These are phyloP conservation scores for Malurus alboscapulatus DNA, from an alignment of 2,113 vertebrate genomes.

Conservation along the genomic window DNA sequence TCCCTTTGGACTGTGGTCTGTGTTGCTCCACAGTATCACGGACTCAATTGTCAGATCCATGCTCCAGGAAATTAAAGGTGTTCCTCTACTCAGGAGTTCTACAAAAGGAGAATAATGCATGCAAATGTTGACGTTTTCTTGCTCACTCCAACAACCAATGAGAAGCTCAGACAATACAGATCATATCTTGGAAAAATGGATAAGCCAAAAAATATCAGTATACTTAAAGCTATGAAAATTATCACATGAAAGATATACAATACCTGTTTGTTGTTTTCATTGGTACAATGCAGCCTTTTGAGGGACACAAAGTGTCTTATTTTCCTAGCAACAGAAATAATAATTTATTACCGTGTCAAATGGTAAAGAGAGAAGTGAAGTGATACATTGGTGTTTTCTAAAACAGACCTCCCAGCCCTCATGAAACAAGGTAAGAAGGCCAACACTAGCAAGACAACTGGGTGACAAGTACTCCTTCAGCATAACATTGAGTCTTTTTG, in stretches of 20 bases:
- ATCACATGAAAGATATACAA: not conserved
- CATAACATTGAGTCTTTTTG: not conserved
- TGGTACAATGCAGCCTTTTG: slow-evolving; percentile 83
- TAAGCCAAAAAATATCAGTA: not conserved
- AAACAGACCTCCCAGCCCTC: not conserved
- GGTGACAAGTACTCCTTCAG: not conserved
- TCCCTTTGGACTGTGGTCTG: not conserved
- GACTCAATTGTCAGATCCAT: not conserved
- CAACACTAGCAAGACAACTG: not conserved
- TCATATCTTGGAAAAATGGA: not conserved
- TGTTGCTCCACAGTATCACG: not conserved
- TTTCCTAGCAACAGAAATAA: slow-evolving; percentile 82
- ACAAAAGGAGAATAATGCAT: not conserved
- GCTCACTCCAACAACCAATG: not conserved
- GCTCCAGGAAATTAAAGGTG: not conserved
- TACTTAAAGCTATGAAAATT: not conserved
- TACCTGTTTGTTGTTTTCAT: slow-evolving; percentile 93
- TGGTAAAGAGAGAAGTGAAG: not conserved
- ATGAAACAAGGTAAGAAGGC: not conserved
- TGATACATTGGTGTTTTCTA: not conserved
- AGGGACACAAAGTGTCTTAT: slow-evolving; percentile 94
- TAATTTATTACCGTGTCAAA: slow-evolving; percentile 53
- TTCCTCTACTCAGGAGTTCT: not conserved
- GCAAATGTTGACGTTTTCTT: not conserved
- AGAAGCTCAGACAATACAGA: not conserved